Evolutionary conservation across 1,140 invertebrate species (phyloP).

Genomic region (Diploscapter pachys): DNA sequence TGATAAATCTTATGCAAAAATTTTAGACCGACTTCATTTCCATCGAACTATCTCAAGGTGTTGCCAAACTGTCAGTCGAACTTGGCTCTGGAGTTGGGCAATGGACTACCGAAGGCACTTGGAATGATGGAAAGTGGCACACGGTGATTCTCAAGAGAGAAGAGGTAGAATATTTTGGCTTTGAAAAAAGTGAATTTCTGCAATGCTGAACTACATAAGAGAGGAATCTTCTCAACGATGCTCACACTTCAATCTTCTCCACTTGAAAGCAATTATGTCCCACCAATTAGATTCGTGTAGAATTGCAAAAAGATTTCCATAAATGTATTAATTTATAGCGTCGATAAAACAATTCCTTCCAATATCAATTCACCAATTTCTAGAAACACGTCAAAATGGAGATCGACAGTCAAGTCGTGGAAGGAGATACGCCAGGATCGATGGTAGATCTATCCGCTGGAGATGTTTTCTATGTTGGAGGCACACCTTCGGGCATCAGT

Average conservation of each 20-base stretch:
- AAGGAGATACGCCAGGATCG: constrained; percentile 59
- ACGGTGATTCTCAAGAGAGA: constrained; percentile 37
- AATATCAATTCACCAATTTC: too few species aligned
- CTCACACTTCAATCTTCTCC: too few species aligned
- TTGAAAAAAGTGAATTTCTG: too few species aligned
- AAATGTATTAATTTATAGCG: too few species aligned
- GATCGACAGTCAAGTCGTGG: constrained; percentile 46
- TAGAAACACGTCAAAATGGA: constrained; percentile 46
- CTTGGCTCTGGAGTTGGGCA: constrained; percentile 50
- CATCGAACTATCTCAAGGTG: constrained; percentile 76
- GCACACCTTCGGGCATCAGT: constrained; percentile 46
- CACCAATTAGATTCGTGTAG: too few species aligned
- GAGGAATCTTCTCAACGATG: too few species aligned
- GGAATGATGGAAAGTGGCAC: constrained; percentile 58
- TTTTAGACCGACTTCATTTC: constrained; percentile 72
- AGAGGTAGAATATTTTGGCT: background rate
- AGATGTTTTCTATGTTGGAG: constrained; percentile 81
- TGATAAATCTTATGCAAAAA: background rate
- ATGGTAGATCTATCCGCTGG: constrained; percentile 64
- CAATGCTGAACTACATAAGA: too few species aligned
- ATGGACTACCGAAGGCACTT: constrained; percentile 29
- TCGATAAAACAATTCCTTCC: too few species aligned
- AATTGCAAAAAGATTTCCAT: too few species aligned
- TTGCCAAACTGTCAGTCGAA: constrained; percentile 67
- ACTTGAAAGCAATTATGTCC: too few species aligned